Evolutionary conservation across 2,888 invertebrate genomes (phyloP).

Genomic region (Drosophila incognita): DNA sequence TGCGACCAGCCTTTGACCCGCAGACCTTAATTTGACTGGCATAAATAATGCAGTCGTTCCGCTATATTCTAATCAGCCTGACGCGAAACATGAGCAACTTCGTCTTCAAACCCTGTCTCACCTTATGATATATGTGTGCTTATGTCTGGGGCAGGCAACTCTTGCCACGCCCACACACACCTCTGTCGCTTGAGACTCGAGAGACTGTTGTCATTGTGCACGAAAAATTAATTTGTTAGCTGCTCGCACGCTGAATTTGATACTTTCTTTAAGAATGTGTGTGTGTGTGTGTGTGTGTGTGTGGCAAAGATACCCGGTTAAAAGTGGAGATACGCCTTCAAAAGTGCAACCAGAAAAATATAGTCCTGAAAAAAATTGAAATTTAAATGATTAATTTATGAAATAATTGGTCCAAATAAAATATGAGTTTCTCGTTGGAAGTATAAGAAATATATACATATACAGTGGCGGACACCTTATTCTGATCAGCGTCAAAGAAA

Average conservation of each 20-base stretch:
- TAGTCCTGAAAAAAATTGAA: background rate
- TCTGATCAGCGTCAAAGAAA: no score
- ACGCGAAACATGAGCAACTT: conserved; percentile 67
- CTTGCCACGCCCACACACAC: conserved; percentile 20
- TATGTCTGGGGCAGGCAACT: conserved; percentile 6
- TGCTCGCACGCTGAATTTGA: conserved; percentile 46
- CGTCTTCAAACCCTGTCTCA: background rate
- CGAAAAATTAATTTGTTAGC: conserved; percentile 81
- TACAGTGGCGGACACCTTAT: no score
- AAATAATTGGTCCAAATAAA: background rate
- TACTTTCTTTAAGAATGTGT: conserved; percentile 45
- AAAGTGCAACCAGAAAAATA: background rate
- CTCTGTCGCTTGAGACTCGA: conserved; percentile 18
- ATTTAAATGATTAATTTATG: background rate
- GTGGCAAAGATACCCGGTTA: background rate
- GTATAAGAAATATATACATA: background rate
- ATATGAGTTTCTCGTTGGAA: background rate
- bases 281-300: background rate
- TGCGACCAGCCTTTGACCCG: conserved; percentile 66
- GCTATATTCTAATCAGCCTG: conserved; percentile 80
- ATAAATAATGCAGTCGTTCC: conserved; percentile 66
- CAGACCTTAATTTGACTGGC: conserved; percentile 72
- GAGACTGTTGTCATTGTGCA: conserved; percentile 59
- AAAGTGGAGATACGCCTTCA: background rate
- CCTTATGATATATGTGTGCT: conserved; percentile 57